Conservation (phyloP, 1,140 invertebrate species). For the Meloidogyne hapla region DNA sequence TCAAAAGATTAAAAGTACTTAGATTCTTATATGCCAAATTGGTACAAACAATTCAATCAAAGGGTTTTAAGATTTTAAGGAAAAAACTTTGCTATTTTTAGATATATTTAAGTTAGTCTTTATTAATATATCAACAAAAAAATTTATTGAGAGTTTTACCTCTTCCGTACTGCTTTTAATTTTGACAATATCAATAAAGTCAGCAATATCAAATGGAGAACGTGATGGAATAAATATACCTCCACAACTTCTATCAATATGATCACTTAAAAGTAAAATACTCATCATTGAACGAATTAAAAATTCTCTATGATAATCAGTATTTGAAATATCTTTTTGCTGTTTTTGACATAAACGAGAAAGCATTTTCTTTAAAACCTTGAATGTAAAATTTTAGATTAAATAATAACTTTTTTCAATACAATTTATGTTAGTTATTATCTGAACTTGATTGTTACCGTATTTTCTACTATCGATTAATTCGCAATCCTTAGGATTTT, state of each 20-base stretch:
- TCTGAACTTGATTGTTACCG: too few species aligned
- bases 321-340: background rate
- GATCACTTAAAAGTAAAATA: slow-evolving; percentile 22
- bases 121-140: background rate
- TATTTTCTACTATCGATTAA: too few species aligned
- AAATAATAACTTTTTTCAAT: too few species aligned
- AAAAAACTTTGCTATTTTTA: background rate
- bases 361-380: slow-evolving; percentile 23
- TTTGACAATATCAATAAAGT: slow-evolving; percentile 19
- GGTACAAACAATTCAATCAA: too few species aligned
- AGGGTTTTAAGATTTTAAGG: too few species aligned
- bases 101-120: background rate
- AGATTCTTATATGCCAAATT: too few species aligned
- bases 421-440: too few species aligned
- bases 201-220: slow-evolving; percentile 22
- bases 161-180: background rate
- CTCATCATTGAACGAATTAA: slow-evolving; percentile 24
- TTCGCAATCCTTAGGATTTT: too few species aligned
- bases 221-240: slow-evolving; percentile 11
- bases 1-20: too few species aligned
- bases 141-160: background rate
- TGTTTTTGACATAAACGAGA: background rate
- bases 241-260: background rate
- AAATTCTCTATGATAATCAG: background rate
- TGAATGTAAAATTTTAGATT: background rate